Evolutionary conservation across 2,888 invertebrate genomes (phyloP).

Genomic region (Nemapogon koenigi): DNA sequence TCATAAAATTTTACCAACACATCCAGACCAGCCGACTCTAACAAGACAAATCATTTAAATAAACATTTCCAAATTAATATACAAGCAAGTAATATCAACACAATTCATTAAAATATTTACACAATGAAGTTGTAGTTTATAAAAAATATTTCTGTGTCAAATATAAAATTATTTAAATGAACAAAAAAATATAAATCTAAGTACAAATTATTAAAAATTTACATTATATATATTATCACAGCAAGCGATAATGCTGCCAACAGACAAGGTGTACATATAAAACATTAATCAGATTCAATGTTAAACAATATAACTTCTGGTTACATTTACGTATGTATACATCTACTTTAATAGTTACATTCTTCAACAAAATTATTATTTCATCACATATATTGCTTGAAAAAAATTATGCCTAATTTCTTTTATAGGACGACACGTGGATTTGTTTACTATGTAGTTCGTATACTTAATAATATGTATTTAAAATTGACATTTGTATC

Average conservation of each 20-base stretch:
- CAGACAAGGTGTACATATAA: conserved; percentile 1
- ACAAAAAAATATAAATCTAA: conserved; percentile 3
- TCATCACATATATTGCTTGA: no score
- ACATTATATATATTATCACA: conserved; percentile 7
- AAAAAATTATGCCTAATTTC: no score
- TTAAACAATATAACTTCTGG: not conserved
- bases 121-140: not conserved
- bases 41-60: conserved; percentile 1
- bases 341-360: not conserved
- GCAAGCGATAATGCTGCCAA: conserved; percentile 6
- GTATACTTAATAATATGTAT: no score
- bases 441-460: no score
- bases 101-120: conserved; percentile 3
- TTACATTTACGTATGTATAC: not conserved
- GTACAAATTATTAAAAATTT: conserved; percentile 4
- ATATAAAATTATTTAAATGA: not conserved
- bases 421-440: no score
- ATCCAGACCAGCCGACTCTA: no score
- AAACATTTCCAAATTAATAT: conserved; percentile 1
- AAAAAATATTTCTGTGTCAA: conserved; percentile 1
- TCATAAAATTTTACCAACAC: no score
- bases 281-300: not conserved
- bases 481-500: no score
- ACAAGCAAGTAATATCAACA: not conserved
- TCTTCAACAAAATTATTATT: not conserved